phyloP scores from a whole-genome alignment of 2,797 vertebrate species.

The Cuniculus paca region DNA sequence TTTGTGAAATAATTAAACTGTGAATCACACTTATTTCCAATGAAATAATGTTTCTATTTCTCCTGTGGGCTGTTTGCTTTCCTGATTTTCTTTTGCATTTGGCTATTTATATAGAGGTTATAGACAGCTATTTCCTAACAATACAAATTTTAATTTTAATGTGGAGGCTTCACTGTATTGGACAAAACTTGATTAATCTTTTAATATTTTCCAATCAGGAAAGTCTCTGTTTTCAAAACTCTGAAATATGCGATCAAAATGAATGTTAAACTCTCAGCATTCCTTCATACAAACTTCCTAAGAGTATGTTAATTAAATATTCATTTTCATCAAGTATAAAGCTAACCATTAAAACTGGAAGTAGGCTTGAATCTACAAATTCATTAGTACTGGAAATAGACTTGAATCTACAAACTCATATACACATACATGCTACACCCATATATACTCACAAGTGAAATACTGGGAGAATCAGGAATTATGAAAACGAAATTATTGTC shows the following conservation, averaged over 20 bases:
- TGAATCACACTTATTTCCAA: slow-evolving; percentile 27
- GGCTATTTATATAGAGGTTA: slow-evolving; percentile 61
- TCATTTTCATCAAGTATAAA: slow-evolving; percentile 7
- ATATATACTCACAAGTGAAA: background rate
- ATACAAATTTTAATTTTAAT: slow-evolving; percentile 73
- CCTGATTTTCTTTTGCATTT: slow-evolving; percentile 63
- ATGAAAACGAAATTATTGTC: background rate
- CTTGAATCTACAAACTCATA: background rate
- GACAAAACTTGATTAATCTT: slow-evolving; percentile 74
- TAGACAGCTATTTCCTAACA: slow-evolving; percentile 48
- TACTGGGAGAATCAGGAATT: background rate
- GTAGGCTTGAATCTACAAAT: background rate
- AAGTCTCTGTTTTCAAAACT: slow-evolving; percentile 55
- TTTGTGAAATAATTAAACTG: slow-evolving; percentile 71
- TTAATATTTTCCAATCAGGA: slow-evolving; percentile 59
- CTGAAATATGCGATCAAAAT: slow-evolving; percentile 56
- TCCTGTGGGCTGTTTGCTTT: background rate
- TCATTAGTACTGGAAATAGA: background rate
- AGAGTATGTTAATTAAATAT: slow-evolving; percentile 66
- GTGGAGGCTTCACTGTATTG: background rate
- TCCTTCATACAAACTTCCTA: slow-evolving; percentile 7
- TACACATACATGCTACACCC: too few species aligned
- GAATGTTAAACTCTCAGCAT: slow-evolving; percentile 62
- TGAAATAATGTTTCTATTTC: slow-evolving; percentile 62
- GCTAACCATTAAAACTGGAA: background rate